Evolutionary conservation across 2,113 vertebrate species (phyloP), one percentile per base, ranked within the genome.

Genomic region (Cyprinodon variegatus): DNA sequence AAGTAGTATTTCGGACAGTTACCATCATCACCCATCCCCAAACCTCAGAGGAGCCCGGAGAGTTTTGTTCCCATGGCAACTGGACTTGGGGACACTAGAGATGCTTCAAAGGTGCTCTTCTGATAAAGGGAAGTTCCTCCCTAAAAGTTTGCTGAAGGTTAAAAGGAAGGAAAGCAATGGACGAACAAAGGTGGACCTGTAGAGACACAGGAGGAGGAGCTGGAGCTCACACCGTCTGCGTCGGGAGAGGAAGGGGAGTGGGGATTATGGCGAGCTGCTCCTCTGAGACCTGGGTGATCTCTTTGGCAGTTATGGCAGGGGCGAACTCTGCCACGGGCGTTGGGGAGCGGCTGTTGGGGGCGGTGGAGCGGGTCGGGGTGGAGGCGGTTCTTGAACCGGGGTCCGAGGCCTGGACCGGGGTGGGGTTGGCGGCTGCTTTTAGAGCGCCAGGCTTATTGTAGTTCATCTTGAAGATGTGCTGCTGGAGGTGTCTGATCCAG

Each of bases 401-500:
- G 83, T 79, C 64, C 0, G 74, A 64, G 70, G 75, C 72, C 36
- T 70, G 79, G 78, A 64, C 69, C 11, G 76, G 78, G 62, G 74
- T 86, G 36, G 0, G 45, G 70, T 79, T 6, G 11, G 85, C 14
- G 0, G 91, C 72, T 10, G 88, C 89, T 63, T 93, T 87, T 46
- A 88, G 82, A 0, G 93, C 88, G 53, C 94, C 92, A 0, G 89
- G 85, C 90, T 96, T 97, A 87, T 94, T 95, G 90, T 97, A 99
- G 92, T 97, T 98, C 93, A 97, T 97, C 76, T 97, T 96, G 88
- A 98, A 91, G 92, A 99, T 99, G 93, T 99, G 97, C 87, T 96
- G 96, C 85, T 98, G 97, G 41, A 99, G 95, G 88, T 99, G 97
- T 64, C 97, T 90, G 71, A 99, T 96, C 97, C 97, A 99, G 79